A percentile compares a stretch with the other conserved stretches of the same genome.
Evolutionary conservation across 2,888 invertebrate genomes (phyloP).

Genomic region (Drosophila austrosaltans): DNA sequence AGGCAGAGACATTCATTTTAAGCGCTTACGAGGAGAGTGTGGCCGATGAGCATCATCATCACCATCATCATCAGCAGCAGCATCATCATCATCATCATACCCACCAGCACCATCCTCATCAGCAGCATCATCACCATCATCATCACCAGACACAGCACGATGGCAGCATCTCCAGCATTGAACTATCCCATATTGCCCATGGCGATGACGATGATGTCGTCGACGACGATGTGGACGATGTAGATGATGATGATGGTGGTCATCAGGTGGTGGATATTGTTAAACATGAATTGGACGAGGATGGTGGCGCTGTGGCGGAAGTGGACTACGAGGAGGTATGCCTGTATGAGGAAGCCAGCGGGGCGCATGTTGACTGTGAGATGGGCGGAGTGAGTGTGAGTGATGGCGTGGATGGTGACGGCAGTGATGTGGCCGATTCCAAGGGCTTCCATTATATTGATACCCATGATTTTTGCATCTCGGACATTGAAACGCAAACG

Average conservation of each 20-base stretch:
- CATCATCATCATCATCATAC: constrained; percentile 48
- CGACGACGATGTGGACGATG: constrained; percentile 64
- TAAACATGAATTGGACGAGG: constrained; percentile 77
- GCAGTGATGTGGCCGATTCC: constrained; percentile 70
- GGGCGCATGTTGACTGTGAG: constrained; percentile 73
- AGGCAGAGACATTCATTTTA: constrained; percentile 76
- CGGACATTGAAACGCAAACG: constrained; percentile 59
- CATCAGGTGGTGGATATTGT: constrained; percentile 75
- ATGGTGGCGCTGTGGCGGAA: constrained; percentile 70
- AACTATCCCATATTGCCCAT: constrained; percentile 61
- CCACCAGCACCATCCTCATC: constrained; percentile 42
- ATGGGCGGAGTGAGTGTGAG: constrained; percentile 58
- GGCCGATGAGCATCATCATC: constrained; percentile 73
- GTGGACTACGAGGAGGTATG: constrained; percentile 80
- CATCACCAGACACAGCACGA: constrained; percentile 70
- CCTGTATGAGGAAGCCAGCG: constrained; percentile 78
- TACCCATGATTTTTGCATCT: constrained; percentile 78
- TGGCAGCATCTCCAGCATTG: constrained; percentile 72
- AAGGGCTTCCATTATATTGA: constrained; percentile 77
- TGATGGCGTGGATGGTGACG: constrained; percentile 53
- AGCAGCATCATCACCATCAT: constrained; percentile 60
- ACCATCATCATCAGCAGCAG: constrained; percentile 55
- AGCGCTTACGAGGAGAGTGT: constrained; percentile 79
- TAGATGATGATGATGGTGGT: constrained; percentile 61
- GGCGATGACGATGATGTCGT: constrained; percentile 65